Evolutionary conservation across 1,140 invertebrate genomes (phyloP).

Genomic region (Chironomus tepperi): DNA sequence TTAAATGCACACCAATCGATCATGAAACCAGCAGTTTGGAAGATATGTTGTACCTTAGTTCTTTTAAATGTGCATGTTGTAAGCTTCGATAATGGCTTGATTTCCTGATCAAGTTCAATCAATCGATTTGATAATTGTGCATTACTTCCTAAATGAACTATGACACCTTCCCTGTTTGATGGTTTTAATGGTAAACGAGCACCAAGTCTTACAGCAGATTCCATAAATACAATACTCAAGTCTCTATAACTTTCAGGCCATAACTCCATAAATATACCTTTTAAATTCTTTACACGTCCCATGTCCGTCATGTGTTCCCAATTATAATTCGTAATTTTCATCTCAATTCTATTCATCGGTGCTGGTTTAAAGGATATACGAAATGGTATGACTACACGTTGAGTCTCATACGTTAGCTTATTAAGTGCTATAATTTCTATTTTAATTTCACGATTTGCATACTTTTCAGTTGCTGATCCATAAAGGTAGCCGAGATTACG

Average conservation of each 20-base stretch:
- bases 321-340: conserved; percentile 84
- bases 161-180: conserved; percentile 74
- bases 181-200: conserved; percentile 71
- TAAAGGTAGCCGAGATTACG: conserved; percentile 68
- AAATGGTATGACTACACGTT: conserved; percentile 52
- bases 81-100: conserved; percentile 64
- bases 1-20: conserved; percentile 85
- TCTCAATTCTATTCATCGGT: conserved; percentile 65
- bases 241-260: conserved; percentile 55
- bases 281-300: conserved; percentile 52
- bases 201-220: conserved; percentile 72
- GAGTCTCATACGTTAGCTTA: conserved; percentile 66
- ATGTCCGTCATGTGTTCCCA: conserved; percentile 40
- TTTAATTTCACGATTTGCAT: conserved; percentile 39
- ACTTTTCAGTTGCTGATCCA: conserved; percentile 56
- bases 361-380: conserved; percentile 56
- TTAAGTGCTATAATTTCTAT: conserved; percentile 69
- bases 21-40: conserved; percentile 64
- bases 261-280: conserved; percentile 62
- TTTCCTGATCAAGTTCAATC: conserved; percentile 68
- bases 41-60: conserved; percentile 74
- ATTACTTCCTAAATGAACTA: conserved; percentile 68
- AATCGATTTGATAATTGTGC: conserved; percentile 63
- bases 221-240: conserved; percentile 72
- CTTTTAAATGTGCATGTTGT: conserved; percentile 74